Base-by-base conservation (phyloP, 2,797 vertebrate species). In the Microctenopoma steveboyesi region DNA sequence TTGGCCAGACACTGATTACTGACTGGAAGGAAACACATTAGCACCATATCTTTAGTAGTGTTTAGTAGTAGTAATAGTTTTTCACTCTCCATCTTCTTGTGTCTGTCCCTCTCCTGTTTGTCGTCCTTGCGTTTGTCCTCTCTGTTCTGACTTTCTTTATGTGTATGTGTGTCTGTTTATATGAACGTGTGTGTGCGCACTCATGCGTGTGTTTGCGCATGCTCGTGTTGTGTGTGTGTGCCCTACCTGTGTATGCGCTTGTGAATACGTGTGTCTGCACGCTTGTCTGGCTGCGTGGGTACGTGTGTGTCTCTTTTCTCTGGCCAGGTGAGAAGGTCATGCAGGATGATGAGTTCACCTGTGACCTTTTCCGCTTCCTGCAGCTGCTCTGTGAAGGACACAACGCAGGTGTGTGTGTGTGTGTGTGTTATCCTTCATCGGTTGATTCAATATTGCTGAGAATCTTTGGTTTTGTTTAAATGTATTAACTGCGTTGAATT, bases 311-410 rank as follows among this genome's bases (percentile, higher is more conserved):
- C 64, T 88, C 50, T 82, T 84, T 76, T 72, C 69, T 83, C 93
- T 86, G 89, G 75, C 39, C 93, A 99, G 97, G 97, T 90, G 97
- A 98, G 86, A 98, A 98, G 85, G 97, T 98, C 86, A 96, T 98
- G 92, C 96, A 96, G 89, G 96, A 97, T 58, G 96, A 98, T 50
- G 96, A 98, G 86, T 98, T 98, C 82, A 98, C 96, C 79, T 98
- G 97, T 91, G 97, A 98, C 91, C 96, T 98, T 88, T 98, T 98
- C 92, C 95, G 97, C 79, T 98, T 98, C 93, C 95, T 98, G 57
- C 97, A 98, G 16, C 93, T 98, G 80, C 96, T 98, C 15, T 98
- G 97, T 89, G 97, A 98, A 93, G 97, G 97, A 80, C 97, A 98
- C 88, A 98, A 95, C 81, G 97, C 97, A 94, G 97, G 97, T 98